Conservation (phyloP, 2,113 vertebrate genomes). For the Hemicordylus capensis region DNA sequence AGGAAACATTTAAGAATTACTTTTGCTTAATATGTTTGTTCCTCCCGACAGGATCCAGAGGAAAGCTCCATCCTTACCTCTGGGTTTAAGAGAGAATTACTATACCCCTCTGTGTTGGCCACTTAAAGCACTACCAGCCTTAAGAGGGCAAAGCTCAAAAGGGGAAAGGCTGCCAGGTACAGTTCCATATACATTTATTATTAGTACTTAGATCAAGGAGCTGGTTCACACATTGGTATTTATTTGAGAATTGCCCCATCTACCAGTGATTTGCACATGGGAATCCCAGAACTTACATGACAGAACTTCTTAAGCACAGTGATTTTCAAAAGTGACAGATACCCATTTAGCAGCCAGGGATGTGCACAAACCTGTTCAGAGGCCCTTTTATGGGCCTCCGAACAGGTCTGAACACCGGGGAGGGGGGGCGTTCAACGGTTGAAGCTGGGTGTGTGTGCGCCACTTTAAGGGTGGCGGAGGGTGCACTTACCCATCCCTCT, state of each 20-base stretch:
- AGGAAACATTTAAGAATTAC: not conserved
- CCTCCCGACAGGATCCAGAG: conserved; percentile 74
- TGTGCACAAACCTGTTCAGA: too few relatives aligned
- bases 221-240: not conserved
- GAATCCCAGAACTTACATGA: not conserved
- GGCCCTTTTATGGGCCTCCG: too few relatives aligned
- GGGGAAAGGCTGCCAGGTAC: conserved; percentile 20
- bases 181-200: not conserved
- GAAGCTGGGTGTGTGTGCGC: too few relatives aligned
- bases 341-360: too few relatives aligned
- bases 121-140: conserved; percentile 78
- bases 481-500: too few relatives aligned
- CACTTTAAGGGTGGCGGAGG: too few relatives aligned
- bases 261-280: not conserved
- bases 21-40: conserved; percentile 42
- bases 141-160: conserved; percentile 79
- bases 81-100: conserved; percentile 76
- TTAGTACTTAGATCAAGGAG: not conserved
- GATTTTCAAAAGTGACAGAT: too few relatives aligned
- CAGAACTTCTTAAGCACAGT: too few relatives aligned
- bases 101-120: conserved; percentile 82
- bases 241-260: not conserved
- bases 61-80: conserved; percentile 62
- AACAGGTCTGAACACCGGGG: too few relatives aligned
- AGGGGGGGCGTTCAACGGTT: too few relatives aligned